Evolutionary conservation across 2,113 vertebrate species (phyloP).

Genomic region (Coryphaenoides rupestris): DNA sequence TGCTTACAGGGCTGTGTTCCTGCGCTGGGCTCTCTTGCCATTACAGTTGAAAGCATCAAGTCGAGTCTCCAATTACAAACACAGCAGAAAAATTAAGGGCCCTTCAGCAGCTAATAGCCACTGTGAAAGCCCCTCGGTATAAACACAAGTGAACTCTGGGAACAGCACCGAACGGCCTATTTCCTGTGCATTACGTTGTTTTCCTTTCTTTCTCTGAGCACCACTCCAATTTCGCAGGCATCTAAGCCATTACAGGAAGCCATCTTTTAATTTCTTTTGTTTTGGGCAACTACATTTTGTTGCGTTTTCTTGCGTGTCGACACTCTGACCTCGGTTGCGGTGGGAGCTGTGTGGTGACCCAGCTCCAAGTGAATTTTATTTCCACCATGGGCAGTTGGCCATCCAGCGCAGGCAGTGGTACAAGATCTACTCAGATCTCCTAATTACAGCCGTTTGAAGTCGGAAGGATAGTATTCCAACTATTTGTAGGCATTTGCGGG

Average conservation of each 20-base stretch:
- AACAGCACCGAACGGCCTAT: constrained; percentile 32
- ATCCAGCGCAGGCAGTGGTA: no score
- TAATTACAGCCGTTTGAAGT: no score
- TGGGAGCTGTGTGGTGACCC: no score
- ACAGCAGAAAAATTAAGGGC: constrained; percentile 32
- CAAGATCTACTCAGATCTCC: no score
- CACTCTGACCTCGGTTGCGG: constrained; percentile 19
- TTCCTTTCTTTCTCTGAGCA: constrained; percentile 23
- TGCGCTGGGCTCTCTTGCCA: constrained; percentile 26
- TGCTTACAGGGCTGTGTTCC: constrained; percentile 32
- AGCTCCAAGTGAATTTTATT: no score
- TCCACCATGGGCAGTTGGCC: no score
- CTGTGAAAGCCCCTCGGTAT: constrained; percentile 17
- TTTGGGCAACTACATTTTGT: background rate
- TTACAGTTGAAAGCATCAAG: constrained; percentile 40
- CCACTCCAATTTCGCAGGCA: constrained; percentile 37
- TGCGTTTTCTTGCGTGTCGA: constrained; percentile 15
- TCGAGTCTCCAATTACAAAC: constrained; percentile 41
- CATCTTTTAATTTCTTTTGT: constrained; percentile 10
- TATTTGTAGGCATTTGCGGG: no score
- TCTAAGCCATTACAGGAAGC: constrained; percentile 36
- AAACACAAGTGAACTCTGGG: constrained; percentile 20
- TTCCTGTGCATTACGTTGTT: constrained; percentile 23
- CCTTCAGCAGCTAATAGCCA: constrained; percentile 35
- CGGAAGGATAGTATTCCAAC: no score